Conservation (phyloP, 2,888 invertebrate species). For the Notodonta dromedarius region DNA sequence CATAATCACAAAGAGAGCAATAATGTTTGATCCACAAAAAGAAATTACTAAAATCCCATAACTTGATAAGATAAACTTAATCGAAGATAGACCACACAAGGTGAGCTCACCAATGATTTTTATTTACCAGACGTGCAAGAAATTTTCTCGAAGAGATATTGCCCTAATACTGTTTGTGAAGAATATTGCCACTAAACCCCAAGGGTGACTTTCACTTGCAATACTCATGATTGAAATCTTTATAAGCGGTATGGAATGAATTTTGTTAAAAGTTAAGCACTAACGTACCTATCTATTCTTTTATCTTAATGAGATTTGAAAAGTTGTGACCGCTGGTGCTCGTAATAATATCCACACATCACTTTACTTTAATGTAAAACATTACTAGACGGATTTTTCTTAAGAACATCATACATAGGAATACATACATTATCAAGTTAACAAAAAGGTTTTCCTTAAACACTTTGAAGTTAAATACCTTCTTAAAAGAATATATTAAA, state of each 20-base stretch:
- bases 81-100: not conserved
- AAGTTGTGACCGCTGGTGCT: too few species aligned
- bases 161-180: constrained; percentile 12
- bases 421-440: too few species aligned
- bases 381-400: too few species aligned
- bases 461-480: too few species aligned
- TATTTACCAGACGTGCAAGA: constrained; percentile 1
- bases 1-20: too few species aligned
- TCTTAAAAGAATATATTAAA: too few species aligned
- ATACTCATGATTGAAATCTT: constrained; percentile 3
- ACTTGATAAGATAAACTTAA: not conserved
- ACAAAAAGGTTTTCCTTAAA: too few species aligned
- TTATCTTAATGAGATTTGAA: not conserved
- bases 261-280: not conserved
- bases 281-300: not conserved
- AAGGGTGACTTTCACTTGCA: not conserved
- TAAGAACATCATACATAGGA: too few species aligned
- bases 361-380: too few species aligned
- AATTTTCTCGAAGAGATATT: not conserved
- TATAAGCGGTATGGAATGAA: not conserved
- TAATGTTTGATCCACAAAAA: not conserved
- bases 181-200: constrained; percentile 5
- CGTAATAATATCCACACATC: too few species aligned
- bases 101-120: not conserved
- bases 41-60: not conserved